phyloP scores from a whole-genome alignment of 2,113 vertebrate species.

The Neotoma lepida region DNA sequence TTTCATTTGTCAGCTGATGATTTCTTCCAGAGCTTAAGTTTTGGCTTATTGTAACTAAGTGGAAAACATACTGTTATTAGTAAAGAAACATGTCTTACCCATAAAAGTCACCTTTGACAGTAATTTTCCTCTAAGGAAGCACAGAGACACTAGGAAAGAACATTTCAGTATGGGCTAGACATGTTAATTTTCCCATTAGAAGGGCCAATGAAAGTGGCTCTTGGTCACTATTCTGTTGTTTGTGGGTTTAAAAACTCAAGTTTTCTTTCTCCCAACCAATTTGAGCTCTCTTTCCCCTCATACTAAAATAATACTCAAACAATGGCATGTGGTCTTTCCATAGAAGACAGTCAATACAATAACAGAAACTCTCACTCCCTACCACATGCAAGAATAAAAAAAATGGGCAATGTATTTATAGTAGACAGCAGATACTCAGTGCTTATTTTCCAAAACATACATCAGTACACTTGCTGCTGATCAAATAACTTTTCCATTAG shows the following conservation, averaged over 20 bases:
- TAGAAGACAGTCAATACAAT: constrained; percentile 1
- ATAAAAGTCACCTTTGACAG: neutral
- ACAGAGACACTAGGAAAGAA: neutral
- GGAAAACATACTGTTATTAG: constrained; percentile 6
- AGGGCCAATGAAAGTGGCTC: neutral
- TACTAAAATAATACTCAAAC: neutral
- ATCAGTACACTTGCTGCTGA: neutral
- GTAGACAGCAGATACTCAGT: neutral
- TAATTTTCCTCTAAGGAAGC: constrained; percentile 38
- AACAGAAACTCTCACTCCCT: neutral
- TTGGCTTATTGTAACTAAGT: constrained; percentile 40
- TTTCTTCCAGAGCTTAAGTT: constrained; percentile 41
- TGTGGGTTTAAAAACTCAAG: constrained; percentile 52
- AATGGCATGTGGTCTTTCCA: constrained; percentile 14
- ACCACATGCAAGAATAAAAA: neutral
- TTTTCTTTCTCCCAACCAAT: constrained; percentile 41
- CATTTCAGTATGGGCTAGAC: neutral
- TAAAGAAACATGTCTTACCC: constrained; percentile 27
- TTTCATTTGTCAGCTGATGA: constrained; percentile 7
- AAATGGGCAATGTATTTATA: neutral
- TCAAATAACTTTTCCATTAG: neutral
- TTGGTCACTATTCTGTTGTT: neutral
- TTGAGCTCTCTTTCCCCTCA: neutral
- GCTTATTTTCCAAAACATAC: neutral
- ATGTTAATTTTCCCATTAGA: constrained; percentile 35